Conservation (phyloP, 92 coral and sea anemone genomes). For the Phenganax marumi region DNA sequence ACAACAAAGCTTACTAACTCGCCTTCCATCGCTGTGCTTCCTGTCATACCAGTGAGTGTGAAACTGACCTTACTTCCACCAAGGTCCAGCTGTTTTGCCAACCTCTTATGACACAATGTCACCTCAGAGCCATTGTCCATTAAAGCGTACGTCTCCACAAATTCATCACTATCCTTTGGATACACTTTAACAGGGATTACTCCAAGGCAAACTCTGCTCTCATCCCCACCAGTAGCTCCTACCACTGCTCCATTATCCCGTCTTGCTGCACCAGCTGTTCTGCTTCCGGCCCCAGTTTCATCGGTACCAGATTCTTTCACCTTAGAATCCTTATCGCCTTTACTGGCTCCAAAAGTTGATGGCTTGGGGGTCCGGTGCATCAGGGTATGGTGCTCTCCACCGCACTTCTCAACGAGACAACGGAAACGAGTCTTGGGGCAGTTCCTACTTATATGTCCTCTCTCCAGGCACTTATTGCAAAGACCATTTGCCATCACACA, state of each 20-base stretch:
- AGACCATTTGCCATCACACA: conserved; percentile 55
- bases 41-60: conserved; percentile 64
- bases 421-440: conserved; percentile 49
- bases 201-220: conserved; percentile 62
- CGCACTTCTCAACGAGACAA: conserved; percentile 17
- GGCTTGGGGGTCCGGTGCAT: neutral
- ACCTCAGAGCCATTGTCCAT: conserved; percentile 69
- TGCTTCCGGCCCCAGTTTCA: conserved; percentile 27
- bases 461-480: conserved; percentile 60
- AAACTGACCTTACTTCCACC: conserved; percentile 51
- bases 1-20: conserved; percentile 53
- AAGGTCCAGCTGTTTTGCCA: conserved; percentile 41
- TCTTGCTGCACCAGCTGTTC: neutral
- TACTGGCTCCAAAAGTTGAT: neutral
- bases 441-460: too few species aligned
- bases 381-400: conserved; percentile 17
- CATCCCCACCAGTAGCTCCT: conserved; percentile 60
- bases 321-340: neutral
- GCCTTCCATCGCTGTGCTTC: conserved; percentile 54
- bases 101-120: conserved; percentile 62
- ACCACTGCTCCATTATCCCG: neutral
- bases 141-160: conserved; percentile 58
- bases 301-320: neutral
- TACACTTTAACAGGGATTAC: conserved; percentile 66
- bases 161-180: conserved; percentile 42